phyloP scores from a whole-genome alignment of 2,797 vertebrate genomes.

The Takifugu ocellatus region DNA sequence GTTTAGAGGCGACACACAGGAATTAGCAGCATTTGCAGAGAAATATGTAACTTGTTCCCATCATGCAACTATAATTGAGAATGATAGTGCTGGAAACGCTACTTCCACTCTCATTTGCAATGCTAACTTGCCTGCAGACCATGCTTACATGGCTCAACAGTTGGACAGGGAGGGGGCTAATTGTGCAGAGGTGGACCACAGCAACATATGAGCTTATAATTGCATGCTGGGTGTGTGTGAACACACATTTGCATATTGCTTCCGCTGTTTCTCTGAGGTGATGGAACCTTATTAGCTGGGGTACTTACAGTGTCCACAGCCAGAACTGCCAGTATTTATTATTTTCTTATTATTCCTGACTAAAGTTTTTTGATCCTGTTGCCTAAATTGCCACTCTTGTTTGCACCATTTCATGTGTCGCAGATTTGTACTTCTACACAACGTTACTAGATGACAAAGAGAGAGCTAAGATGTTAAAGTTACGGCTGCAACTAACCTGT shows the following conservation, averaged over 20 bases:
- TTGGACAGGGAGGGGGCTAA: constrained; percentile 58
- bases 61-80: constrained; percentile 69
- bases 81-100: constrained; percentile 60
- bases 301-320: constrained; percentile 38
- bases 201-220: constrained; percentile 68
- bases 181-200: constrained; percentile 64
- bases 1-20: constrained; percentile 31
- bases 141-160: constrained; percentile 49
- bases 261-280: constrained; percentile 59
- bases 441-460: not conserved
- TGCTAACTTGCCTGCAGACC: constrained; percentile 59
- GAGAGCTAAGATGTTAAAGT: not conserved
- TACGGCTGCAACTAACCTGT: constrained; percentile 10
- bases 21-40: constrained; percentile 53
- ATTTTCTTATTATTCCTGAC: constrained; percentile 14
- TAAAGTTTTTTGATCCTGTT: constrained; percentile 7
- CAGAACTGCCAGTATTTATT: constrained; percentile 28
- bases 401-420: not conserved
- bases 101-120: constrained; percentile 64
- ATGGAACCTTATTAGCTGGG: constrained; percentile 59
- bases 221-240: constrained; percentile 62
- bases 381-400: not conserved
- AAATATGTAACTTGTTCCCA: constrained; percentile 64
- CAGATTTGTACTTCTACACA: constrained; percentile 13
- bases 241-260: constrained; percentile 67